phyloP scores from a whole-genome alignment of 2,797 vertebrate species.

The Telmatherina bonti region DNA sequence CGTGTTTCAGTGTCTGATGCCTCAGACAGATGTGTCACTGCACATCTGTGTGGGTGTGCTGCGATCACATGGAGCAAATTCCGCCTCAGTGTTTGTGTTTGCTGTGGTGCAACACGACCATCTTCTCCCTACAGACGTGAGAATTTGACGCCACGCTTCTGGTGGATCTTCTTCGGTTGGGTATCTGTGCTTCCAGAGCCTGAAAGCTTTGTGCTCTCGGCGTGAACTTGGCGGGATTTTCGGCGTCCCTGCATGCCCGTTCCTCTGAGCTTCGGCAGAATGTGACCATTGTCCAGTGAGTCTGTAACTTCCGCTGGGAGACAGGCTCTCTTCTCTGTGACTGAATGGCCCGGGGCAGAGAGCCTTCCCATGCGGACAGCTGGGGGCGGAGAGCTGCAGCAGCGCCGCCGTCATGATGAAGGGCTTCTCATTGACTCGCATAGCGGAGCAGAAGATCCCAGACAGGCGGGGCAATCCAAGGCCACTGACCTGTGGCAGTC shows the following conservation, averaged over 20 bases:
- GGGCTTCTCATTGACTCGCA: conserved; percentile 58
- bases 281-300: conserved; percentile 70
- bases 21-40: conserved; percentile 50
- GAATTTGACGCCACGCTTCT: conserved; percentile 50
- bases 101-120: conserved; percentile 52
- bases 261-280: conserved; percentile 62
- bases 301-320: conserved; percentile 57
- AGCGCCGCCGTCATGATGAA: conserved; percentile 40
- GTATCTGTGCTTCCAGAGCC: background rate
- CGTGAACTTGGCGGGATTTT: conserved; percentile 32
- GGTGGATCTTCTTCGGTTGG: background rate
- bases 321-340: conserved; percentile 64
- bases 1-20: conserved; percentile 41
- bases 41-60: conserved; percentile 65
- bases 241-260: conserved; percentile 10
- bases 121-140: conserved; percentile 51
- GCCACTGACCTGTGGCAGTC: conserved; percentile 56
- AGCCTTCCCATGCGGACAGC: conserved; percentile 58
- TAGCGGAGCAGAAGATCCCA: conserved; percentile 29
- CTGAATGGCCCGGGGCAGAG: conserved; percentile 51
- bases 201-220: conserved; percentile 9
- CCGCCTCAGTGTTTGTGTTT: conserved; percentile 66
- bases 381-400: conserved; percentile 41
- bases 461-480: conserved; percentile 42
- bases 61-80: conserved; percentile 48